Conservation (phyloP, 2,113 vertebrate genomes). For the Chlamydotis undulata region DNA sequence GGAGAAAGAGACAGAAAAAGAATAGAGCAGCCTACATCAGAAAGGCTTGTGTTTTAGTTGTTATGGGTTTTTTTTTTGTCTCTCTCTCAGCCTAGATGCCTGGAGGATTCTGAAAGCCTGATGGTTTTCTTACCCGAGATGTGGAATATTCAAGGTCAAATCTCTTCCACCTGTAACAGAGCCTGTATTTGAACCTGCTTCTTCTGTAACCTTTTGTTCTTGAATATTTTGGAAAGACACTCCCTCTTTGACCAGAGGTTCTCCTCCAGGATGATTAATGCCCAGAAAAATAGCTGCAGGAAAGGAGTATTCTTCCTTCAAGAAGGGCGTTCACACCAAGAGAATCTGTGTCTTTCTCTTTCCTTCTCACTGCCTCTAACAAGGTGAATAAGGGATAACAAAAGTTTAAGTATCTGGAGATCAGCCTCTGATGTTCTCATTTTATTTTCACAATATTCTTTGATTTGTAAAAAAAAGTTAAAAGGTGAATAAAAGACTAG, state of each 20-base stretch:
- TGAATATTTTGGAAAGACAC: neutral
- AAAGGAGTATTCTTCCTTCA: neutral
- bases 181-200: neutral
- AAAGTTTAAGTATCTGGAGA: slow-evolving; percentile 11
- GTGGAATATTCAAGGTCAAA: neutral
- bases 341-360: neutral
- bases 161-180: neutral
- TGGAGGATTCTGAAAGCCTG: neutral
- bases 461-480: neutral
- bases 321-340: neutral
- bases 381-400: neutral
- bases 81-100: neutral
- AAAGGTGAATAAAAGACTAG: neutral
- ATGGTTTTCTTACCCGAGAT: neutral
- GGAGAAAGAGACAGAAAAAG: neutral
- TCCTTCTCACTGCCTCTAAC: neutral
- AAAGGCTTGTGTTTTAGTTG: neutral
- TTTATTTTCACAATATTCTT: slow-evolving; percentile 39
- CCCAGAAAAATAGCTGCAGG: neutral
- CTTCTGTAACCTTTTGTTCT: neutral
- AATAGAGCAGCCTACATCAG: neutral
- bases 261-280: neutral
- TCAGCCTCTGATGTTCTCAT: neutral
- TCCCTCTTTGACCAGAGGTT: neutral
- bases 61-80: rapidly evolving